phyloP scores from a whole-genome alignment of 2,797 vertebrate genomes.

The Anguilla anguilla region DNA sequence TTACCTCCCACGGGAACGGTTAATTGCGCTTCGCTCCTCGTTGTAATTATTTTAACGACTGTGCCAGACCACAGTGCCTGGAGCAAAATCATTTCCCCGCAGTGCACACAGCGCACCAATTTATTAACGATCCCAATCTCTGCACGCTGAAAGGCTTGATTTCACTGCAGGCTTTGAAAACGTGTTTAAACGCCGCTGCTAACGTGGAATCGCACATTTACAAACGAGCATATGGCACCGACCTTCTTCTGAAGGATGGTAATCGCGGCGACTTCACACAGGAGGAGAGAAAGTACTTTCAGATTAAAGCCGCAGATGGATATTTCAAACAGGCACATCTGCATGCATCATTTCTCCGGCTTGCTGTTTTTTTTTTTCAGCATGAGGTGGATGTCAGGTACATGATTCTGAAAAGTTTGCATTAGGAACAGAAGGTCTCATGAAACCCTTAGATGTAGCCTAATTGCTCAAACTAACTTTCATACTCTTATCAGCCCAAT shows the following conservation, averaged over 20 bases:
- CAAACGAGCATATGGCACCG: not conserved
- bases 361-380: not conserved
- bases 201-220: not conserved
- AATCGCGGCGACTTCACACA: not conserved
- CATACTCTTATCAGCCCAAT: not conserved
- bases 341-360: not conserved
- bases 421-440: not conserved
- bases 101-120: not conserved
- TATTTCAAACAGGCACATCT: not conserved
- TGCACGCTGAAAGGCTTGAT: not conserved
- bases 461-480: not conserved
- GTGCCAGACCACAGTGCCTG: not conserved
- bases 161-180: not conserved
- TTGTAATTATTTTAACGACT: constrained; percentile 6
- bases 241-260: not conserved
- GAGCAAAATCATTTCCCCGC: not conserved
- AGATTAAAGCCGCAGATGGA: not conserved
- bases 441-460: not conserved
- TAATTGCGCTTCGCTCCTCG: constrained; percentile 8
- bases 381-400: not conserved
- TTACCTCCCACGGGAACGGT: not conserved
- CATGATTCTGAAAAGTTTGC: not conserved
- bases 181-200: not conserved
- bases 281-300: not conserved
- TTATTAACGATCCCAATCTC: not conserved